Evolutionary conservation across 2,797 vertebrate species (phyloP).

Genomic region (Eutrigla gurnardus): DNA sequence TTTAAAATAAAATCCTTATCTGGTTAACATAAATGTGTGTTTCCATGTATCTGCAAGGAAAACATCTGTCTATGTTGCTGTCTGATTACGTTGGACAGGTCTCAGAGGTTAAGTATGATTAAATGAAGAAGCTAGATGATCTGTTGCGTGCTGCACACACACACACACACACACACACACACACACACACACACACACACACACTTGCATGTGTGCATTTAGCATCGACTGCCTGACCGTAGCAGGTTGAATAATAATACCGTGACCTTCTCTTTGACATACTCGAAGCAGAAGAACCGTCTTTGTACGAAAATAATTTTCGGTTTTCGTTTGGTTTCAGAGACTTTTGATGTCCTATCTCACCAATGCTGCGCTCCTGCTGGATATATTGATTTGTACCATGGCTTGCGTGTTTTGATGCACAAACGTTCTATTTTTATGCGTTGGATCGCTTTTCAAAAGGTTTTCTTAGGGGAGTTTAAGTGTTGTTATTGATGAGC

Average conservation of each 20-base stretch:
- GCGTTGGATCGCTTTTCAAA: conserved; percentile 22
- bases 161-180: neutral
- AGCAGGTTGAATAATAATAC: conserved; percentile 19
- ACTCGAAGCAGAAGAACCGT: conserved; percentile 17
- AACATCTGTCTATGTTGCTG: conserved; percentile 3
- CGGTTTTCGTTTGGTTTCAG: conserved; percentile 16
- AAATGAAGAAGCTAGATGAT: conserved; percentile 38
- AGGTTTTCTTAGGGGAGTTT: neutral
- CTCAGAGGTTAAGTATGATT: conserved; percentile 41
- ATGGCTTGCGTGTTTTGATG: conserved; percentile 20
- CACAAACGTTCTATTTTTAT: conserved; percentile 14
- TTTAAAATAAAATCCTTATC: neutral
- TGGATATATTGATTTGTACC: conserved; percentile 27
- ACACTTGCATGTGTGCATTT: neutral
- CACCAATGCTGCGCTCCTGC: conserved; percentile 3
- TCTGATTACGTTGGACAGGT: conserved; percentile 20
- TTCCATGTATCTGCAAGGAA: neutral
- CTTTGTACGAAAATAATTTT: conserved; percentile 22
- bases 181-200: neutral
- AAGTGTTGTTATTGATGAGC: neutral
- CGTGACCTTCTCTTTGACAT: conserved; percentile 48
- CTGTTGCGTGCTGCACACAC: neutral
- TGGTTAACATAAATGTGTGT: conserved; percentile 16
- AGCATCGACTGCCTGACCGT: conserved; percentile 10
- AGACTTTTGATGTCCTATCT: neutral